Base-by-base conservation (phyloP, 2,888 invertebrate genomes). In the Melanotus villosus region DNA sequence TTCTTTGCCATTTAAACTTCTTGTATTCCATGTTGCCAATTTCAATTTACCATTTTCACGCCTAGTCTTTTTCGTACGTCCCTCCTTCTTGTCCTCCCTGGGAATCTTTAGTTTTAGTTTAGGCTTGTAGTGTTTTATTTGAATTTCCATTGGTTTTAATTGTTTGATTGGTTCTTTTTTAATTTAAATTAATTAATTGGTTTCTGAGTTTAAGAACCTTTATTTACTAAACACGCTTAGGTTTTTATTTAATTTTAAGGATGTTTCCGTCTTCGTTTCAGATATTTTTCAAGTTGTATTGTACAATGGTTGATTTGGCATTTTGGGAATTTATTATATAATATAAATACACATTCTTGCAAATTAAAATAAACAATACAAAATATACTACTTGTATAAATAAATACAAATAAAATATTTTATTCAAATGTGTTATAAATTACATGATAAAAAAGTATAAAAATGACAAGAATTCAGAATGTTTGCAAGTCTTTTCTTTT, bases 91-190 rank as follows among this genome's bases (percentile, higher is more conserved):
- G n/a, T n/a, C n/a, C n/a, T n/a, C n/a, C n/a, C n/a, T n/a, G n/a
- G n/a, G n/a, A n/a, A n/a, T n/a, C n/a, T n/a, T n/a, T n/a, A n/a
- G n/a, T n/a, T n/a, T n/a, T n/a, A 32, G 32, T 32, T 14, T 16
- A 56, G n/a, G 26, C 26, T 56, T 34, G n/a, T 56, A 30, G 36
- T 56, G 19, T 34, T 56, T 19, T 30, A 10, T 9, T 56, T 56
- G 4, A 14, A 43, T 19, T 43, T 43, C 19, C 43, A 32, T 32
- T 32, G 32, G 32, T 32, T 32, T 32, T 32, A 32, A 32, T 32
- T 32, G 32, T 50, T 50, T 50, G 18, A 7, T 19, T 50, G 50
- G 9, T 12, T 21, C 50, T 50, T 19, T 32, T 32, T 32, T 32
- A 32, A 32, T 32, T 32, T n/a, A 32, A 32, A 32, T 32, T 32